Conservation (phyloP, 2,888 invertebrate genomes). For the Dicranocentrus wangi region DNA sequence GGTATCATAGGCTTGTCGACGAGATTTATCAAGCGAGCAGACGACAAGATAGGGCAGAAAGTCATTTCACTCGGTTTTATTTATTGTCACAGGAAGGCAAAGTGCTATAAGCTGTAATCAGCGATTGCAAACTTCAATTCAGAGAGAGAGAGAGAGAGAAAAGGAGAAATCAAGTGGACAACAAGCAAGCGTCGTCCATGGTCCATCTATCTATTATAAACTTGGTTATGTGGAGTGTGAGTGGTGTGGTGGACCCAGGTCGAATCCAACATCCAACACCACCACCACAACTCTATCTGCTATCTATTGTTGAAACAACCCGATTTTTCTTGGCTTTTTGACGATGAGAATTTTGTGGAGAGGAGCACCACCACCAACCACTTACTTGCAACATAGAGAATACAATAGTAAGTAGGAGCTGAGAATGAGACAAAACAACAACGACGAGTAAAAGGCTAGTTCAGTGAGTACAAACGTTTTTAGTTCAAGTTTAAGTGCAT, state of each 20-base stretch:
- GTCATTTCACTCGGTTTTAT: conserved; percentile 38
- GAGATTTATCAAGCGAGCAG: conserved; percentile 15
- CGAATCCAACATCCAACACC: not conserved
- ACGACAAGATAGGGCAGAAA: conserved; percentile 12
- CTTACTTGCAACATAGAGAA: conserved; percentile 18
- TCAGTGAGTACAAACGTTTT: conserved; percentile 60
- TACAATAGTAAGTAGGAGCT: conserved; percentile 21
- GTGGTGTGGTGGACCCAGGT: not conserved
- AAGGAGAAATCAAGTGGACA: not conserved
- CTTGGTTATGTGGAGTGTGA: conserved; percentile 18
- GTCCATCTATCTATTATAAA: not conserved
- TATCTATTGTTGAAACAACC: conserved; percentile 44
- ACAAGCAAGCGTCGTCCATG: too few relatives aligned
- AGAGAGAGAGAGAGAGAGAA: not conserved
- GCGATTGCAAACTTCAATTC: conserved; percentile 32
- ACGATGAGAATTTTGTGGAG: conserved; percentile 50
- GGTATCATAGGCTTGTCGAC: too few relatives aligned
- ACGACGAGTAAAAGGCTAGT: conserved; percentile 32
- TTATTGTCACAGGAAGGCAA: conserved; percentile 44
- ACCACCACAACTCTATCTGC: conserved; percentile 34
- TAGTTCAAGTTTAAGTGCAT: conserved; percentile 66
- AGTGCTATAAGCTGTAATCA: conserved; percentile 47
- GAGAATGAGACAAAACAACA: conserved; percentile 32
- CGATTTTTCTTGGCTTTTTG: conserved; percentile 44
- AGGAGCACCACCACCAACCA: too few relatives aligned